These are phyloP conservation scores for Torymus texanus DNA, from an alignment of 2,888 invertebrate genomes.

Conservation along the genomic window DNA sequence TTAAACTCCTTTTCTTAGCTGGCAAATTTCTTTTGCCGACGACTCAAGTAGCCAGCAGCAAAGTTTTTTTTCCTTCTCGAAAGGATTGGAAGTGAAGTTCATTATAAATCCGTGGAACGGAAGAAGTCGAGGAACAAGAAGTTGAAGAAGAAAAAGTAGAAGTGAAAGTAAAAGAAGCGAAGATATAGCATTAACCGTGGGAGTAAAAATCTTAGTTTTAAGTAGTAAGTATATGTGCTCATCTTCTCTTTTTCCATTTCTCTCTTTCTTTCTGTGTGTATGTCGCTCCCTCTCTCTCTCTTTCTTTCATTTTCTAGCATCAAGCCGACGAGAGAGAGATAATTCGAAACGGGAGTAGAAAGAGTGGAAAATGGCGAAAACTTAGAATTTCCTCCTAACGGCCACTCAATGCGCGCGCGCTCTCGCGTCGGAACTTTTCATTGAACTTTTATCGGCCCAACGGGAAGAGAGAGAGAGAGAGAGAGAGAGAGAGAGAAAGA, in stretches of 20 bases:
- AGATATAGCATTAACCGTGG: constrained; percentile 36
- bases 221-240: constrained; percentile 52
- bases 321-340: constrained; percentile 11
- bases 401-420: constrained; percentile 51
- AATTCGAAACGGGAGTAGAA: background rate
- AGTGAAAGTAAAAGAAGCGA: constrained; percentile 1
- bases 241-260: too few species aligned
- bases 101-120: constrained; percentile 43
- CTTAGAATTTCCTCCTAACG: constrained; percentile 54
- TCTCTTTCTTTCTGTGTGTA: too few species aligned
- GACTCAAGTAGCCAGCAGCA: background rate
- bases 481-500: background rate
- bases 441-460: constrained; percentile 56
- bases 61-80: constrained; percentile 15
- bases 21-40: too few species aligned
- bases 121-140: constrained; percentile 5
- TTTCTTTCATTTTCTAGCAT: too few species aligned
- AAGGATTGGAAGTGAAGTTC: constrained; percentile 38
- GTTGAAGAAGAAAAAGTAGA: constrained; percentile 8
- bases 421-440: constrained; percentile 49
- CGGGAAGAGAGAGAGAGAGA: background rate
- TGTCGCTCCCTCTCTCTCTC: too few species aligned
- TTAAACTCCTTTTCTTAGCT: too few species aligned
- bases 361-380: constrained; percentile 49
- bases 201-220: constrained; percentile 51